Evolutionary conservation across 2,113 vertebrate genomes (phyloP).

Genomic region (Eolophus roseicapilla): DNA sequence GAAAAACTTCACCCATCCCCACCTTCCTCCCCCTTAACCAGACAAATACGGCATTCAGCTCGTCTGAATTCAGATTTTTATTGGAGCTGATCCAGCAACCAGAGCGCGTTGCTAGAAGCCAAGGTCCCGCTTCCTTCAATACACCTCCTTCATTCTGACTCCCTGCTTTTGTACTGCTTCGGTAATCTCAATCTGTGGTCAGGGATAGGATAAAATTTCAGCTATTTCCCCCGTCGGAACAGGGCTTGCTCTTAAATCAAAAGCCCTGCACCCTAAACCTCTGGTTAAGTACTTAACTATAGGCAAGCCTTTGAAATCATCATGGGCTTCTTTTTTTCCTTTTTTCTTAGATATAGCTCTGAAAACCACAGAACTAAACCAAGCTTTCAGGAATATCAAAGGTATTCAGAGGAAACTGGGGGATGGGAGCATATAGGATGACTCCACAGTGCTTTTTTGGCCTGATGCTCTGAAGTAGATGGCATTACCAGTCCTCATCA

Average conservation of each 20-base stretch:
- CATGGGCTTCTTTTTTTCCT: not conserved
- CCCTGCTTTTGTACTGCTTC: slow-evolving; percentile 48
- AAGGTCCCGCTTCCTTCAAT: slow-evolving; percentile 57
- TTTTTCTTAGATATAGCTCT: not conserved
- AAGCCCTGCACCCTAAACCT: slow-evolving; percentile 33
- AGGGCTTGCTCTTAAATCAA: slow-evolving; percentile 63
- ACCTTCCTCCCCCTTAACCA: slow-evolving; percentile 35
- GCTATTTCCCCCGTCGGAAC: slow-evolving; percentile 48
- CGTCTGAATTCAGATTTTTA: slow-evolving; percentile 64
- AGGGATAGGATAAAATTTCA: slow-evolving; percentile 59
- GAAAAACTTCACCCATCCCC: slow-evolving; percentile 42
- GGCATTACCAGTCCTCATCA: slow-evolving; percentile 12
- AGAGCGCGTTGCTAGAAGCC: slow-evolving; percentile 20
- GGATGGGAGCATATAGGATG: not conserved
- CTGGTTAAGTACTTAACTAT: slow-evolving; percentile 47
- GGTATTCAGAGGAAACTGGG: not conserved
- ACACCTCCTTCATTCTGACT: slow-evolving; percentile 61
- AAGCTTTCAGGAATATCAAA: not conserved
- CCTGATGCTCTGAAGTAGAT: not conserved
- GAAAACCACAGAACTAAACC: slow-evolving; percentile 32
- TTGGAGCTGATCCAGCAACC: slow-evolving; percentile 63
- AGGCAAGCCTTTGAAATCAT: slow-evolving; percentile 46
- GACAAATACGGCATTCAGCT: slow-evolving; percentile 67
- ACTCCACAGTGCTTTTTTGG: not conserved
- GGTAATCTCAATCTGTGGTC: slow-evolving; percentile 69